These are phyloP conservation scores for Pocillopora verrucosa DNA, from an alignment of 64 coral and sea anemone species.

Conservation along the genomic window DNA sequence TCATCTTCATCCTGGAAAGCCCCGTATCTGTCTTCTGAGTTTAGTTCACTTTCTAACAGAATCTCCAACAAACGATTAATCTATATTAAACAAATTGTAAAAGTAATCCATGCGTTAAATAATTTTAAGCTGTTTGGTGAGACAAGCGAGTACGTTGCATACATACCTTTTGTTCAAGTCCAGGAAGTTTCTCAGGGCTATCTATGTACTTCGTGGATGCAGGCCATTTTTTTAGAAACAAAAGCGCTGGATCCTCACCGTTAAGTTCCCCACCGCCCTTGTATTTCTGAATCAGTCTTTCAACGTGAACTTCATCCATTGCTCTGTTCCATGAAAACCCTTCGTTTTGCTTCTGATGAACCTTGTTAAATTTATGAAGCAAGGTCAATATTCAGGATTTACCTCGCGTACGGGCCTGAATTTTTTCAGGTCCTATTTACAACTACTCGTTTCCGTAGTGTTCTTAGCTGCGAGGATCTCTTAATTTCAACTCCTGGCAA, in stretches of 20 bases:
- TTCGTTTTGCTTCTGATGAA: too few relatives aligned
- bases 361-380: too few relatives aligned
- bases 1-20: slow-evolving; percentile 64
- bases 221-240: slow-evolving; percentile 74
- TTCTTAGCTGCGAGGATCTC: too few relatives aligned
- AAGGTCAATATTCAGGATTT: too few relatives aligned
- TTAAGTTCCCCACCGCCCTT: slow-evolving; percentile 45
- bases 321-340: background rate
- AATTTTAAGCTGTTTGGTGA: too few relatives aligned
- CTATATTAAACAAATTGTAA: too few relatives aligned
- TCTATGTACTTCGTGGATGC: slow-evolving; percentile 54
- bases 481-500: too few relatives aligned
- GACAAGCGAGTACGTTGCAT: too few relatives aligned
- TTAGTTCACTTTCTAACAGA: slow-evolving; percentile 66
- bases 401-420: too few relatives aligned
- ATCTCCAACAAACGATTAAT: slow-evolving; percentile 81
- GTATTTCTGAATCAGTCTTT: slow-evolving; percentile 66
- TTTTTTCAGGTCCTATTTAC: too few relatives aligned
- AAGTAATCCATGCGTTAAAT: too few relatives aligned
- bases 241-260: slow-evolving; percentile 54
- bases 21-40: slow-evolving; percentile 70
- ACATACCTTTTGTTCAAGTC: slow-evolving; percentile 25
- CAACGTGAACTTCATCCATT: slow-evolving; percentile 74
- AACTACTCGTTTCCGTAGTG: too few relatives aligned
- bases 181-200: slow-evolving; percentile 56